Base-by-base conservation (phyloP, 1,140 invertebrate species). In the Plodia interpunctella region DNA sequence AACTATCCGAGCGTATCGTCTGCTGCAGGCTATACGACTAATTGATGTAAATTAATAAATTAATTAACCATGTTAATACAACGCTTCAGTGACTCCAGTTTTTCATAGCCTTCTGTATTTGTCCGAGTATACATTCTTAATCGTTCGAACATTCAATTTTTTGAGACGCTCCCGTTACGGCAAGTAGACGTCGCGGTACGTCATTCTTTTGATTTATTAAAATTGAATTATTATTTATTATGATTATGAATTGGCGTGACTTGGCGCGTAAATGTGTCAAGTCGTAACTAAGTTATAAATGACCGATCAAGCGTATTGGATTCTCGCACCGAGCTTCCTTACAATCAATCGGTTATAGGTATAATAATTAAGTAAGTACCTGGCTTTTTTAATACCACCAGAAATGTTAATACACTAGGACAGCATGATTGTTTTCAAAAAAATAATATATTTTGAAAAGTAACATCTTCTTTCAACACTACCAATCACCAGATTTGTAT, bases 1-100 rank as follows among this genome's bases (percentile, higher is more conserved):
- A 76, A 56, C 65, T 76, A 79, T 70, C 75, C 64, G 69, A 52
- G 72, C 77, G 76, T 72, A 65, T 65, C 74, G 64, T 65, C 68
- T 66, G 64, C 63, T 65, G 67, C 73, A 66, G 70, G 70, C 61
- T 25, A 70, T 74, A 80, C 75, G 70, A 78, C 81, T 81, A 84
- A 85, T 86, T 83, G 76, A 83, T 83, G 76, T 71, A 81, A 88
- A 86, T 85, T 81, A 83, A 86, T 86, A 83, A 80, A 87, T 86
- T 82, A 88, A 86, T 88, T 83, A 80, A 72, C 71, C 77, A 84
- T 84, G 76, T 80, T 80, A 81, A 80, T 86, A 80, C 68, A 55
- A 74, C 74, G 81, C 78, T 72, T 71, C 65, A 81, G 62, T 62
- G 74, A 68, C 58, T 74, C 69, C 63, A 64, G 70, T 83, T 85